These are phyloP conservation scores for Anolis apletophallus DNA, from an alignment of 2,797 vertebrate genomes.

Conservation along the genomic window DNA sequence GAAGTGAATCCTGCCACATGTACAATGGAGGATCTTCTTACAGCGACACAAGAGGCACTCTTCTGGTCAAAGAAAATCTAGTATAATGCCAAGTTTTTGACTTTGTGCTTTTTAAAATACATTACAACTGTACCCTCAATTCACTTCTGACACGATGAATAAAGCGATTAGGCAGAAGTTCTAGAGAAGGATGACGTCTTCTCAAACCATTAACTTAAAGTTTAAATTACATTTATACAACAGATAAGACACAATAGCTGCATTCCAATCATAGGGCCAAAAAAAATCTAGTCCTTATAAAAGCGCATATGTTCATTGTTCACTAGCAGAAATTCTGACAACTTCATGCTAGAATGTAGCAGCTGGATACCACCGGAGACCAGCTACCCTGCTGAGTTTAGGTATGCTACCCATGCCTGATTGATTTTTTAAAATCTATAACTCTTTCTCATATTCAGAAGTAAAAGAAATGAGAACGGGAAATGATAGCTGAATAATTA, in stretches of 20 bases:
- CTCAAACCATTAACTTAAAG: not conserved
- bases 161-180: not conserved
- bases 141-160: no score
- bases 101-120: no score
- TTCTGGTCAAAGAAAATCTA: no score
- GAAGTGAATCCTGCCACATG: no score
- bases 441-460: slow-evolving; percentile 31
- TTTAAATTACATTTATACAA: not conserved
- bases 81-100: no score
- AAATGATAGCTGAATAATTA: slow-evolving; percentile 39
- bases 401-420: slow-evolving; percentile 23
- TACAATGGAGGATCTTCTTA: no score
- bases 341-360: not conserved
- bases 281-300: not conserved
- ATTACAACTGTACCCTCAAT: no score
- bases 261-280: slow-evolving; percentile 4
- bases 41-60: no score
- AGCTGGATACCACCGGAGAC: not conserved
- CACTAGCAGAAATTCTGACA: not conserved
- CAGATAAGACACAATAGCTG: not conserved
- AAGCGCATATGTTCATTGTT: not conserved
- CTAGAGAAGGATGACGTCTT: not conserved
- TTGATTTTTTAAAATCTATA: slow-evolving; percentile 49
- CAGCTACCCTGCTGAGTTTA: not conserved
- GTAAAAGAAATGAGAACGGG: slow-evolving; percentile 43